Base-by-base conservation (phyloP, 1,140 invertebrate genomes). In the Hyles vespertilio region DNA sequence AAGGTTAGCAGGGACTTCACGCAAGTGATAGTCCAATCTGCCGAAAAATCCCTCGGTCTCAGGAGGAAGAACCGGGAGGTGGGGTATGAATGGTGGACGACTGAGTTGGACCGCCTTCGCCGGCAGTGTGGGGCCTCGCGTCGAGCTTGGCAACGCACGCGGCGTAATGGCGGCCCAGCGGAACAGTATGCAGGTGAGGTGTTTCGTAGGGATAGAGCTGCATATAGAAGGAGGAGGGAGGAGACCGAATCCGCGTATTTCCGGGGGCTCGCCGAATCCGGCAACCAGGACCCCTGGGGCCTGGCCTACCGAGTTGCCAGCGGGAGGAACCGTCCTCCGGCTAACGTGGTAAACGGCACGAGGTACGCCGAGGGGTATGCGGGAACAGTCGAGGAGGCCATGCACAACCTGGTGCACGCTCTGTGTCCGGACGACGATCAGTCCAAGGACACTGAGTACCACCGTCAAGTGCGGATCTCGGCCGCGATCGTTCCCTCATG, bases 271-370 rank as follows among this genome's bases (percentile, higher is more conserved):
- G 67, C 71, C 6, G 67, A 69, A 1, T 56, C 67, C 4, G 71
- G 74, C 0, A 77, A 74, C 52, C 34, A 56, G 0, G 71, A 77
- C 56, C 69, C 71, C 0, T 77, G 67, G 69, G 71, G 71, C 1
- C 52, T 58, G 3, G 73, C 70, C 8, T 72, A 72, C 43, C 45
- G 67, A 0, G 60, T 34, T 1, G 68, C 66, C 11, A 50, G 51
- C 5, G 70, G 66, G 3, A 47, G 68, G 11, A 6, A 53, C 0
- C 59, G 63, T 2, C 60, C 68, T 6, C 66, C 68, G 0, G 3
- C 12, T 0, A 72, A 65, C 52, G 57, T 74, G 0, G 8, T 74
- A 0, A 63, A 69, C 44, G 69, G 55, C 2, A 53, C 43, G 50
- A 59, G 50, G 33, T 40, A 59, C 9, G 44, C 32, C 51, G 50